Evolutionary conservation across 2,113 vertebrate species (phyloP).

Genomic region (Phrynosoma blainvillii): DNA sequence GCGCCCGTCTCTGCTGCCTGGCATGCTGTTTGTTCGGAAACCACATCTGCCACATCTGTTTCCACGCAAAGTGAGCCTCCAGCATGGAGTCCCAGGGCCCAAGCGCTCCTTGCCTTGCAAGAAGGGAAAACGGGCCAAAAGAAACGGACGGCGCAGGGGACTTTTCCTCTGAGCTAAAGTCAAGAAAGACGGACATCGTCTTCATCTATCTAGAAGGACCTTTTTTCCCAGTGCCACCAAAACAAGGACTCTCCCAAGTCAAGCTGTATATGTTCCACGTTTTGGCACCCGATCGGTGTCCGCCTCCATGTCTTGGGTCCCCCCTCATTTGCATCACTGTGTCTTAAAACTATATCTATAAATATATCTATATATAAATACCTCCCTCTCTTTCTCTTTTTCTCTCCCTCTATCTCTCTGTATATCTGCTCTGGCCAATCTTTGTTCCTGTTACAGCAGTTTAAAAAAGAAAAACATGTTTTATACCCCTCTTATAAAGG

Average conservation of each 20-base stretch:
- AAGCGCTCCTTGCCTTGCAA: too few relatives aligned
- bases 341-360: constrained; percentile 48
- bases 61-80: too few relatives aligned
- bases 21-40: too few relatives aligned
- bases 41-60: neutral
- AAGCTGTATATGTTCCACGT: neutral
- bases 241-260: neutral
- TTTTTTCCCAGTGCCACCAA: too few relatives aligned
- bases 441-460: constrained; percentile 81
- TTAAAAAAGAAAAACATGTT: constrained; percentile 78
- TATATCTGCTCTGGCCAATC: constrained; percentile 75
- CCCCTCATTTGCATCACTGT: constrained; percentile 68
- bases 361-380: constrained; percentile 49
- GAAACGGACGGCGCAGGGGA: neutral
- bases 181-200: neutral
- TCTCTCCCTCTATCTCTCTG: constrained; percentile 48
- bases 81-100: too few relatives aligned
- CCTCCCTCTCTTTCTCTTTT: constrained; percentile 72
- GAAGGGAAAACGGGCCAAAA: too few relatives aligned
- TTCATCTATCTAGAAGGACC: neutral
- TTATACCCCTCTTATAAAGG: constrained; percentile 86
- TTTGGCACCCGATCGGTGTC: constrained; percentile 44
- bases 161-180: constrained; percentile 24
- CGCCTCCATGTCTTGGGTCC: constrained; percentile 30
- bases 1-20: neutral